A percentile compares a stretch with the other conserved stretches of the same genome.
These are phyloP conservation scores for Seira musarum DNA, from an alignment of 2,888 invertebrate genomes.

Conservation along the genomic window DNA sequence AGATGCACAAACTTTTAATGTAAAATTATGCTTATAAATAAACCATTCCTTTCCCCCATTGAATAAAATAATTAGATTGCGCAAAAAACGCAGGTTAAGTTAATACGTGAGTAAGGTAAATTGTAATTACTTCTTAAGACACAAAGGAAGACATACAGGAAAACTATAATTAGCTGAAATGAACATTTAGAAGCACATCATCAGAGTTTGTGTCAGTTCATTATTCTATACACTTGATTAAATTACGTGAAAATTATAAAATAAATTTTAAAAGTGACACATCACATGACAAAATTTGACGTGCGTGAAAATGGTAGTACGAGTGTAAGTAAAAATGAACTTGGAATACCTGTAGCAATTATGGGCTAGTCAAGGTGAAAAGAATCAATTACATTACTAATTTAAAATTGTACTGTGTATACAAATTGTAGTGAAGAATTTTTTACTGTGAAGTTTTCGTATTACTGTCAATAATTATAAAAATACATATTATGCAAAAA, in stretches of 20 bases:
- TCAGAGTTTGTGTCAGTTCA: neutral
- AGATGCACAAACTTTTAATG: too few relatives aligned
- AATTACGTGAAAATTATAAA: neutral
- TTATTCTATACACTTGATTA: neutral
- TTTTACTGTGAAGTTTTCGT: constrained; percentile 59
- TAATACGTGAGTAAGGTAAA: neutral
- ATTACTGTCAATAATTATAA: constrained; percentile 40
- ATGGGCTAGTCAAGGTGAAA: constrained; percentile 57
- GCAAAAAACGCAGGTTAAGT: too few relatives aligned
- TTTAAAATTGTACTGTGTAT: constrained; percentile 37
- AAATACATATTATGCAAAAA: constrained; percentile 27
- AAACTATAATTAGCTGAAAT: neutral
- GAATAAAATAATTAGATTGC: too few relatives aligned
- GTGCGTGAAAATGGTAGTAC: constrained; percentile 9
- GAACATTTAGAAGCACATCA: neutral
- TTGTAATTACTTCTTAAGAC: neutral
- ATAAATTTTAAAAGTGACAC: neutral
- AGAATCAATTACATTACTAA: constrained; percentile 9
- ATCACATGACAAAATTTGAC: neutral
- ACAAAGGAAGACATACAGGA: neutral
- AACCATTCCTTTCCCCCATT: neutral
- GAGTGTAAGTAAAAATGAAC: constrained; percentile 19
- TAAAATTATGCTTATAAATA: neutral
- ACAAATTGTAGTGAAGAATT: constrained; percentile 48
- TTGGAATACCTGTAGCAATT: constrained; percentile 55